Conservation (phyloP, 2,888 invertebrate species). For the Spodoptera picta region DNA sequence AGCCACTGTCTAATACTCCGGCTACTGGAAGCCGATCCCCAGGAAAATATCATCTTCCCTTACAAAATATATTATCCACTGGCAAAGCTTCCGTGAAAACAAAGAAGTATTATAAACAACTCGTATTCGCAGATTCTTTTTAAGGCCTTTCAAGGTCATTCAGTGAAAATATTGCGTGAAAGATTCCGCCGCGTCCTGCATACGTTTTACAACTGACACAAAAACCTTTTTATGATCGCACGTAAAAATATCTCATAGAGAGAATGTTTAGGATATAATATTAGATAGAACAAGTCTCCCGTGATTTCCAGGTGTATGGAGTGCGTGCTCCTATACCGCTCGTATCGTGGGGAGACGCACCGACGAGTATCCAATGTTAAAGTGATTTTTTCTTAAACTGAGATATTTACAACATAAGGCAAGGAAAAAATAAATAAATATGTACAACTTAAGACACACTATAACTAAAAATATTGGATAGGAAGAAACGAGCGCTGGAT, state of each 20-base stretch:
- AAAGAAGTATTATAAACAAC: conserved; percentile 38
- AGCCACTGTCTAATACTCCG: not conserved
- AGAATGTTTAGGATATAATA: conserved; percentile 27
- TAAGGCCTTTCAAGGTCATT: conserved; percentile 33
- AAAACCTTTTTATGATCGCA: conserved; percentile 40
- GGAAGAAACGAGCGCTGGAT: too few relatives aligned
- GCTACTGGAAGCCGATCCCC: not conserved
- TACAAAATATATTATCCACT: conserved; percentile 2
- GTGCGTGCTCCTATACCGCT: too few relatives aligned
- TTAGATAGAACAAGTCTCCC: too few relatives aligned
- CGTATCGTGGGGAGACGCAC: too few relatives aligned
- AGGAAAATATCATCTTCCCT: conserved; percentile 16
- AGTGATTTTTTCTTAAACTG: too few relatives aligned
- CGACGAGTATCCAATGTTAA: too few relatives aligned
- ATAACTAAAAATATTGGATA: too few relatives aligned
- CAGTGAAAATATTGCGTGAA: conserved; percentile 26
- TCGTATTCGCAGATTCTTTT: conserved; percentile 8
- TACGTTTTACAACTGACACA: conserved; percentile 41
- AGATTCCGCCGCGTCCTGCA: conserved; percentile 17
- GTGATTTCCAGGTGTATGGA: too few relatives aligned
- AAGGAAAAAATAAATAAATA: too few relatives aligned
- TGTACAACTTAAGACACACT: too few relatives aligned
- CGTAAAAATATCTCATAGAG: conserved; percentile 37
- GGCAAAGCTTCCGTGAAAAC: conserved; percentile 5
- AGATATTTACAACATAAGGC: too few relatives aligned